Conservation (phyloP, 2,888 invertebrate species). For the Cosmorhoe ocellata region DNA sequence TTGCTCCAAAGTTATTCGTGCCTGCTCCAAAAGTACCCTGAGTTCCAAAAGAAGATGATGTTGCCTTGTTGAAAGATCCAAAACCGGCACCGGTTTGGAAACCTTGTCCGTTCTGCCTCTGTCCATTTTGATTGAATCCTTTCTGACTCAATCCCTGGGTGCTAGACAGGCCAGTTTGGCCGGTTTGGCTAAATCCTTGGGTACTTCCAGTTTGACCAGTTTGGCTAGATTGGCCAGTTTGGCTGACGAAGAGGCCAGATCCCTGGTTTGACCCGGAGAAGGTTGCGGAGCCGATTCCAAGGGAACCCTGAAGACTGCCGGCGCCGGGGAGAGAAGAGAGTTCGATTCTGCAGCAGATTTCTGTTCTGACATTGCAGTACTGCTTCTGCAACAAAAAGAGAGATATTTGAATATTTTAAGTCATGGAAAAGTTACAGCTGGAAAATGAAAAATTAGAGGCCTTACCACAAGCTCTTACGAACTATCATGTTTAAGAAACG, state of each 20-base stretch:
- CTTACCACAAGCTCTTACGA: no score
- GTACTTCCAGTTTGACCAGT: slow-evolving; percentile 10
- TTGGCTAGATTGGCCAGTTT: slow-evolving; percentile 31
- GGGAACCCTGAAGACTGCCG: slow-evolving; percentile 50
- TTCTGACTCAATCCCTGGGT: slow-evolving; percentile 12
- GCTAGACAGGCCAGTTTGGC: slow-evolving; percentile 11
- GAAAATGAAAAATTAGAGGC: no score
- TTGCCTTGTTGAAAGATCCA: slow-evolving; percentile 32
- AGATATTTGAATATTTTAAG: not conserved
- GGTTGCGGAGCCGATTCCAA: slow-evolving; percentile 57
- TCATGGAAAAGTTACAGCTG: no score
- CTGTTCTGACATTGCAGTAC: slow-evolving; percentile 70
- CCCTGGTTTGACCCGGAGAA: slow-evolving; percentile 53
- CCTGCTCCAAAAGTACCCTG: slow-evolving; percentile 27
- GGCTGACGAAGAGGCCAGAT: slow-evolving; percentile 45
- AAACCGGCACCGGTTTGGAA: slow-evolving; percentile 31
- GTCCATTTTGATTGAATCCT: slow-evolving; percentile 12
- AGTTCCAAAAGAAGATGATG: slow-evolving; percentile 31
- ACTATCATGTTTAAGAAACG: no score
- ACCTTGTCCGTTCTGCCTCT: slow-evolving; percentile 12
- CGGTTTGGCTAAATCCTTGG: slow-evolving; percentile 12
- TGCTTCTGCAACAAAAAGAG: slow-evolving; percentile 68
- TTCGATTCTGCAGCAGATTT: slow-evolving; percentile 76
- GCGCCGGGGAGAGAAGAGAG: slow-evolving; percentile 50
- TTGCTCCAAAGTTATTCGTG: slow-evolving; percentile 15